Evolutionary conservation across 2,888 invertebrate genomes (phyloP).

Genomic region (Eupithecia subfuscata): DNA sequence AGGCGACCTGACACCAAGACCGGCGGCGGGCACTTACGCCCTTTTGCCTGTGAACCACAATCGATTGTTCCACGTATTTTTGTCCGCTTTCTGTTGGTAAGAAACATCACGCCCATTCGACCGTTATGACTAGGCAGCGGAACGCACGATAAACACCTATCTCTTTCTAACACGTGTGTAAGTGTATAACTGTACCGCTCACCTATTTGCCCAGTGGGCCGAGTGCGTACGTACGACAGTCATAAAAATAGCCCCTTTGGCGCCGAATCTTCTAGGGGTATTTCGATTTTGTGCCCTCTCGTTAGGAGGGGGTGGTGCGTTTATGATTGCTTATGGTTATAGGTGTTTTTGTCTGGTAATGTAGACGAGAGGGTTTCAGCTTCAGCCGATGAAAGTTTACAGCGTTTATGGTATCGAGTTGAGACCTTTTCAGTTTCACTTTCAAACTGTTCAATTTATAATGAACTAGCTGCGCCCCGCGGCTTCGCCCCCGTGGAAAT

Average conservation of each 20-base stretch:
- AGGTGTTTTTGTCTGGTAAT: constrained; percentile 50
- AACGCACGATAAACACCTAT: constrained; percentile 76
- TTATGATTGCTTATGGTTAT: constrained; percentile 68
- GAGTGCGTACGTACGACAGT: constrained; percentile 81
- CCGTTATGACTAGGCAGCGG: constrained; percentile 82
- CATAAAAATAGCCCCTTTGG: constrained; percentile 84
- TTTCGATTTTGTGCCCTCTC: constrained; percentile 79
- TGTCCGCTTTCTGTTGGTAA: constrained; percentile 83
- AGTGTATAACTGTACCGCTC: constrained; percentile 68
- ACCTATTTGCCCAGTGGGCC: constrained; percentile 82
- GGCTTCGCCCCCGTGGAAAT: too few relatives aligned
- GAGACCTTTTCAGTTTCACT: neutral
- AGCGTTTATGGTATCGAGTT: constrained; percentile 15
- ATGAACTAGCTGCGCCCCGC: too few relatives aligned
- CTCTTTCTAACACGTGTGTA: constrained; percentile 77
- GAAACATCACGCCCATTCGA: constrained; percentile 85
- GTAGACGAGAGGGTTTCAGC: constrained; percentile 35
- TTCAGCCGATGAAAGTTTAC: constrained; percentile 37
- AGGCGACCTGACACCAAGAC: constrained; percentile 11
- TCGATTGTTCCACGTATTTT: constrained; percentile 84
- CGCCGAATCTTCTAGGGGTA: constrained; percentile 81
- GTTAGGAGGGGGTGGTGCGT: constrained; percentile 70
- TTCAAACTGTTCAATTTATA: neutral
- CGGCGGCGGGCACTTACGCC: constrained; percentile 62
- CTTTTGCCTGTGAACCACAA: constrained; percentile 62